These are phyloP conservation scores for Listronotus bonariensis DNA, from an alignment of 1,140 invertebrate species.

Conservation along the genomic window DNA sequence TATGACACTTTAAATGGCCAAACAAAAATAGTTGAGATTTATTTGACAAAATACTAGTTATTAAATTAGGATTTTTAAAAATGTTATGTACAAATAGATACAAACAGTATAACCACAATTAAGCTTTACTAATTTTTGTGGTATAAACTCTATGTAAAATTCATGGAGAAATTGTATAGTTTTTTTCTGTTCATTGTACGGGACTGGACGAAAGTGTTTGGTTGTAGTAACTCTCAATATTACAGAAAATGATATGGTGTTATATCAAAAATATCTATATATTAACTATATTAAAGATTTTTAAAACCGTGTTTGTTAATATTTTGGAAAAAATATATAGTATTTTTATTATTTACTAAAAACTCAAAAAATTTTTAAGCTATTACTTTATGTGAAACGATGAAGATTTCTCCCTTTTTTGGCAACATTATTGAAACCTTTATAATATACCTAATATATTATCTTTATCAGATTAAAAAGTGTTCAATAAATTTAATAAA, in stretches of 20 bases:
- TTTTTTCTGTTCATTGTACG: constrained; percentile 30
- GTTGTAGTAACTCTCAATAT: constrained; percentile 10
- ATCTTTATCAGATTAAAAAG: too few species aligned
- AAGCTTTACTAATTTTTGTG: background rate
- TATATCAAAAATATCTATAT: background rate
- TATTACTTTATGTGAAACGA: too few species aligned
- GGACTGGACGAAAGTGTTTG: constrained; percentile 17
- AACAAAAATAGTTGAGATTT: background rate
- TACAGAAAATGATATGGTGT: constrained; percentile 8
- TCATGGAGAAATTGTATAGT: background rate
- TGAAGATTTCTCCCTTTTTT: too few species aligned
- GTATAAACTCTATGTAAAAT: constrained; percentile 1
- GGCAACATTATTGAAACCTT: too few species aligned
- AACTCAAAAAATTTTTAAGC: too few species aligned
- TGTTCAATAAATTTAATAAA: too few species aligned
- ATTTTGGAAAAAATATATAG: too few species aligned
- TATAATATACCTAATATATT: too few species aligned
- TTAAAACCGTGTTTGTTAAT: too few species aligned
- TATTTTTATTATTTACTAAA: too few species aligned
- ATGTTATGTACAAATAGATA: constrained; percentile 34
- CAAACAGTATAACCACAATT: too few species aligned
- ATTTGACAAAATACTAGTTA: background rate
- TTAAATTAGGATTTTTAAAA: constrained; percentile 15
- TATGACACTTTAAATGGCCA: background rate
- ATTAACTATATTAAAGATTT: too few species aligned